Base-by-base conservation (phyloP, 53 echinoderm and acorn worm species). In the Arbacia lixula region DNA sequence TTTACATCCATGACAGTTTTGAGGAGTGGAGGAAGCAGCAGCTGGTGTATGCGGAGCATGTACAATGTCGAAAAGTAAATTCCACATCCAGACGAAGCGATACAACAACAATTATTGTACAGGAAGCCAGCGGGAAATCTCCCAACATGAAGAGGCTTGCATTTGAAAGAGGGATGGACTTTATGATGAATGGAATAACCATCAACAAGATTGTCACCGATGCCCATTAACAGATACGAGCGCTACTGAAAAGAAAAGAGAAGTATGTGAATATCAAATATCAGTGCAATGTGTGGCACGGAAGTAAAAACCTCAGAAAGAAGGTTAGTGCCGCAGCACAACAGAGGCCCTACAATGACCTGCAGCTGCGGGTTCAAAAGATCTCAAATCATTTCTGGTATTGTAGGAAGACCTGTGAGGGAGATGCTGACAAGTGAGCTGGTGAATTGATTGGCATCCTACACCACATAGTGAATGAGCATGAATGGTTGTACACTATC, bases 241-340 rank as follows among this genome's bases (percentile, higher is more conserved):
- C 46, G 0, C 8, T 28, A 2, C 36, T 71, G 71, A 71, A 71
- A 14, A 9, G 27, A 3, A 46, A 39, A 28, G 27, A 12, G 25
- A 3, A 43, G n/a, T 71, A 71, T 8, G 11, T 11, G 1, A 28
- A 12, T 6, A 27, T 71, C 2, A 21, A 41, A 8, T 39, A 68
- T 20, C 68, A 68, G 25, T 40, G 36, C 36, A 39, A 68, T 2
- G 22, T 68, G 4, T 68, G 68, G 68, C 68, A 68, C 22, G 68
- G 41, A 5, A 40, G 40, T 22, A 68, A 68, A 9, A 68, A 68
- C 19, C 25, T 68, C 0, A 19, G 6, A 4, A 68, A 68, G 25
- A 68, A 68, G 21, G n/a, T 68, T 9, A 68, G 28, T 39, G 68
- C 68, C 22, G 68, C 68, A 68, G 12, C 25, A 12, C 68, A 68